phyloP scores from a whole-genome alignment of 2,888 invertebrate genomes.

The Platycheirus rosarum region DNA sequence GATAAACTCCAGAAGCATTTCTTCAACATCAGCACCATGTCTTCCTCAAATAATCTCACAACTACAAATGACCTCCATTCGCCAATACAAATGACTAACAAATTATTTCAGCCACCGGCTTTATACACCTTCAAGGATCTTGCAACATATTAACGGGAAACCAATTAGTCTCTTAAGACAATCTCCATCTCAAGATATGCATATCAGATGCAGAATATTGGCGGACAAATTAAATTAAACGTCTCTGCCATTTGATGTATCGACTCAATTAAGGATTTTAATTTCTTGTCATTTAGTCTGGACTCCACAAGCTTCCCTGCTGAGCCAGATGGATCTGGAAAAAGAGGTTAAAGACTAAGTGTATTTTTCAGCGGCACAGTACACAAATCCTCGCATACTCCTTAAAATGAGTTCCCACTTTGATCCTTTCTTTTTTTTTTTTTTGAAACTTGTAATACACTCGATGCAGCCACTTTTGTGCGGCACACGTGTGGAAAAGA shows the following conservation, averaged over 20 bases:
- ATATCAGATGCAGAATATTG: constrained; percentile 57
- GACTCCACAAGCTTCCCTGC: constrained; percentile 15
- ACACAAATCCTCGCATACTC: not conserved
- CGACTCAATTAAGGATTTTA: constrained; percentile 61
- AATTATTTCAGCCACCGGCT: constrained; percentile 51
- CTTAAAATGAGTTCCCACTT: constrained; percentile 4
- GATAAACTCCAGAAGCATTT: not conserved
- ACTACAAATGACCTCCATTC: constrained; percentile 44
- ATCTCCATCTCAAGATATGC: constrained; percentile 21
- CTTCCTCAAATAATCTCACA: constrained; percentile 39
- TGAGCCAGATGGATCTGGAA: not conserved
- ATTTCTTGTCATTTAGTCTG: constrained; percentile 51
- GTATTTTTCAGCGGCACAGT: constrained; percentile 23
- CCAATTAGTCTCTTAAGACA: constrained; percentile 7
- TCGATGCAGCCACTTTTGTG: constrained; percentile 48
- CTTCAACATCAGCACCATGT: constrained; percentile 1
- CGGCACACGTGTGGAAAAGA: constrained; percentile 46
- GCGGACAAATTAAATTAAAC: constrained; percentile 59
- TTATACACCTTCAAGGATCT: not conserved
- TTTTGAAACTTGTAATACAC: constrained; percentile 4
- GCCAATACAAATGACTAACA: constrained; percentile 40
- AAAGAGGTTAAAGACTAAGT: constrained; percentile 7
- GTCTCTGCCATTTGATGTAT: constrained; percentile 55
- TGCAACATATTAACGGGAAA: constrained; percentile 19
- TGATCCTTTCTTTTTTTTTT: constrained; percentile 12